Evolutionary conservation across 2,888 invertebrate genomes (phyloP), one percentile per base, ranked within the genome.

Genomic region (Aleiodes testaceus): DNA sequence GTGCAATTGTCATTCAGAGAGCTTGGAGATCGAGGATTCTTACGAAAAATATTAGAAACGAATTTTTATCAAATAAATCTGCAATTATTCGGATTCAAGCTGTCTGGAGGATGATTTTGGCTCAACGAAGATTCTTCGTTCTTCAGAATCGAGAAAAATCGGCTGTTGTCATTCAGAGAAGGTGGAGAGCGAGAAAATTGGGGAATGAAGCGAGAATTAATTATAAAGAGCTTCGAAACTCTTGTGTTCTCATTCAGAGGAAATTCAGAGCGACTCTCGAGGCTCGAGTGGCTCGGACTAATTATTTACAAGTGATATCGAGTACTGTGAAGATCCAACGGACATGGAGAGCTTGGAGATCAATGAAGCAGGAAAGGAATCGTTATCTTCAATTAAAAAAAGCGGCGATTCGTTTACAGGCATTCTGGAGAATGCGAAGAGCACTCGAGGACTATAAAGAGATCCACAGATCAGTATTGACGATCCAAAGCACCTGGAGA

Each of bases 331-430:
- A 14, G 6, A 14, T 63, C 2, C 63, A 63, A 22, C 18, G 22
- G 14, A 63, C 22, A 20, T 63, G 44, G 12, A 69, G 76, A 66
- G 65, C 76, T 20, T 53, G 66, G 11, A 65, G 66, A 14, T 74
- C 76, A 50, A 53, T 77, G 26, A 45, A 74, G 74, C n/a, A 74
- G 67, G 0, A 14, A 5, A 72, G 22, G 67, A 64, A 16, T 18
- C 52, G 20, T 26, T 74, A 64, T 72, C 74, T 72, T 16, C 68
- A 42, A 14, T 77, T 77, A 65, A 84, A 80, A 72, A 80, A 79
- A 26, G 74, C 85, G 1, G 81, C 83, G 0, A 76, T 88, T 20
- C 75, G 79, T 1, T 79, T 89, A 12, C 90, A 90, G 78, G 85
- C 84, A 47, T 82, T 80, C 50, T 88, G 87, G 76, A 85, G 88